These are phyloP conservation scores for Carterocephalus palaemon DNA, from an alignment of 2,888 invertebrate species.

Conservation along the genomic window DNA sequence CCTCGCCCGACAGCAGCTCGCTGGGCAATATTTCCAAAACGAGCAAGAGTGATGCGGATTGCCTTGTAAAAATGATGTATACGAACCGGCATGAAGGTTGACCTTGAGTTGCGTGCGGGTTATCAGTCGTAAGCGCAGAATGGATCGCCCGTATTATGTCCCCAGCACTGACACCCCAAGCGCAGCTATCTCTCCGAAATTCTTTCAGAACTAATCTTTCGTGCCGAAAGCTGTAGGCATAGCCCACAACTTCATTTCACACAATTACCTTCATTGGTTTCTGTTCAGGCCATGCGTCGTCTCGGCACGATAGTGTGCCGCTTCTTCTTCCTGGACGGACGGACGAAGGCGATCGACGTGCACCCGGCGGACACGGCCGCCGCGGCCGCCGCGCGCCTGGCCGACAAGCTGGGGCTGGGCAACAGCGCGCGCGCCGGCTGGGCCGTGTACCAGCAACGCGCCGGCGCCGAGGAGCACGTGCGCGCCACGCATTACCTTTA, in stretches of 20 bases:
- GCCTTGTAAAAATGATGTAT: no score
- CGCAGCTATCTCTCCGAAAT: no score
- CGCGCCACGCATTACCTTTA: constrained; percentile 94
- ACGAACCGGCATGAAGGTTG: no score
- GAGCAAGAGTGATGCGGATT: constrained; percentile 78
- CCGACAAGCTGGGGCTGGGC: constrained; percentile 90
- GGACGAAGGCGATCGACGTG: constrained; percentile 96
- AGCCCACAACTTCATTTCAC: no score
- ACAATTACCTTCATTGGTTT: constrained; percentile 1
- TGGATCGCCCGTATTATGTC: no score
- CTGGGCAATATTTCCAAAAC: constrained; percentile 30
- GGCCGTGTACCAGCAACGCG: constrained; percentile 95
- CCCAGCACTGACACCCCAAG: no score
- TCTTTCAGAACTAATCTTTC: no score
- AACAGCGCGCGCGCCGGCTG: constrained; percentile 89
- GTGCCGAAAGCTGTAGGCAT: no score
- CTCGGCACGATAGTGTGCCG: constrained; percentile 95
- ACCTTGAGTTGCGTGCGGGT: no score
- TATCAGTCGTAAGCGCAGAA: no score
- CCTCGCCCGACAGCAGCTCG: constrained; percentile 38
- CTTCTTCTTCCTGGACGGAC: constrained; percentile 96
- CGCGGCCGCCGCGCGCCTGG: constrained; percentile 92
- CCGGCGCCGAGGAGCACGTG: constrained; percentile 93
- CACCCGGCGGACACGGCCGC: constrained; percentile 96
- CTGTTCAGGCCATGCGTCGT: constrained; percentile 89